Base-by-base conservation (phyloP, 2,888 invertebrate species). In the Campoplex nolae region DNA sequence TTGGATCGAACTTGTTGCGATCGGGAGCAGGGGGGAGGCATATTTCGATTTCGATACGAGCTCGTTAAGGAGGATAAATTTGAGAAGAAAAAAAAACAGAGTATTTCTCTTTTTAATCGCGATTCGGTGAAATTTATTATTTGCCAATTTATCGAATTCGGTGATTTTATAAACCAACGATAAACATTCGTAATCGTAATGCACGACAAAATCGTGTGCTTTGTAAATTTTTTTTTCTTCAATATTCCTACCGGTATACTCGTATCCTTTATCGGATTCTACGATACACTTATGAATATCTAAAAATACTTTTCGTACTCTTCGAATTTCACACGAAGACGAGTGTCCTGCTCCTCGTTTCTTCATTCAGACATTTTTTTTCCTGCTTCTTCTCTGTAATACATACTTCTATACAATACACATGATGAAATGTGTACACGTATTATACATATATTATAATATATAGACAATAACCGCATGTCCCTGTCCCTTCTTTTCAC, bases 381-480 rank as follows among this genome's bases (percentile, higher is more conserved):
- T 18, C 54, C 51, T n/a, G n/a, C n/a, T 45, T 45, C 65, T 77
- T 84, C n/a, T 78, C 38, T 75, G 28, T 70, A 78, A 81, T 23
- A 23, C 0, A 81, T 23, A 23, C 0, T 65, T 62, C 62, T 35
- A 68, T 74, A 67, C 77, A 77, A 73, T 85, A 86, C 82, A 88
- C 77, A 89, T 76, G 67, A 23, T 77, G 82, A 71, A 68, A 71
- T 88, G 88, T 89, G 88, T 38, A 38, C 90, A 90, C 89, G 89
- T 90, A 90, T 90, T 91, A 88, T 38, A 38, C 6, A 38, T 38
- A 38, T 38, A 23, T 23, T 23, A 23, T 23, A 23, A 38, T 38
- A 38, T 89, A 90, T 92, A 91, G 92, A 92, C 92, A 92, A 92
- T 92, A 92, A 92, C 88, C 87, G 38, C 38, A 89, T 87, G 83